Evolutionary conservation across 2,888 invertebrate genomes (phyloP), one percentile per base, ranked within the genome.

Genomic region (Nineta flava): DNA sequence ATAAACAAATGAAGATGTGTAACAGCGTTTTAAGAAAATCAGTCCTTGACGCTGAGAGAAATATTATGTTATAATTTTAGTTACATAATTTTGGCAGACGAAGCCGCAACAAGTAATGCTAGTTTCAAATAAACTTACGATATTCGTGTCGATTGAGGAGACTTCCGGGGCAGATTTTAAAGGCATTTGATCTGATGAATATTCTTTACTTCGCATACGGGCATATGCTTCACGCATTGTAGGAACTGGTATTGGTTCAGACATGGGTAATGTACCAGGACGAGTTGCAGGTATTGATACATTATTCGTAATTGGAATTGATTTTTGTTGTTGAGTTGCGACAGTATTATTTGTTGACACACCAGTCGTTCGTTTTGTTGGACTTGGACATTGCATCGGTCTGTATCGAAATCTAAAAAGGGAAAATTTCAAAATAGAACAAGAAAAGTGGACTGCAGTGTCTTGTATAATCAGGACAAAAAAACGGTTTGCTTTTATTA

Each of bases 161-260:
- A 53, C 52, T 26, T 56, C 57, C 13, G 61, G 57, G 10, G 54
- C 53, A 17, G 63, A 57, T 4, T 54, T 54, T 1, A 57, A 55
- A n/a, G 56, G 61, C 15, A 15, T 15, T 15, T 38, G 38, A 4
- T 38, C 38, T 9, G 38, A 38, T 13, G 38, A 50, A 31, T 42
- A 55, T 15, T 54, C 51, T 16, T 47, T 47, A 19, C 51, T 54
- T 49, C 60, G 61, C 57, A 74, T 70, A 52, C 68, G 65, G 53
- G 70, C 64, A 56, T 68, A 75, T 9, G 71, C 69, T 49, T 72
- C 73, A 52, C 72, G 66, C 60, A 79, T 79, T 9, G 79, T 75
- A 9, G 86, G 85, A 47, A 86, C 84, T 3, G 85, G 85, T 55
- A 84, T 79, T 6, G 86, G 85, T 61, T 85, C 83, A 6, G 83